Conservation (phyloP, 30 jellyfish, hydroid and myxozoan species). For the Turritopsis rubra region DNA sequence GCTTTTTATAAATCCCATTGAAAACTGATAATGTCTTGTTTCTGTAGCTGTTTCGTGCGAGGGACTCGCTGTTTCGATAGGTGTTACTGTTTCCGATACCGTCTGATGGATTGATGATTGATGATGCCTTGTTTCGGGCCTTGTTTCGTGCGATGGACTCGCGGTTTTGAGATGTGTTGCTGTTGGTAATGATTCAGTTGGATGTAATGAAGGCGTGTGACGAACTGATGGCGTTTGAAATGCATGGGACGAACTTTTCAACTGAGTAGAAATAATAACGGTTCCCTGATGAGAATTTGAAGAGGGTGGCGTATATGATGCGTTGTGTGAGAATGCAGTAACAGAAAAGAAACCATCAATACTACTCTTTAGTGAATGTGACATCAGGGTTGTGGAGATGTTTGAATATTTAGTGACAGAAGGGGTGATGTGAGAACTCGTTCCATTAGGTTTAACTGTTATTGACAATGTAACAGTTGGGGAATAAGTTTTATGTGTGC, state of each 20-base stretch:
- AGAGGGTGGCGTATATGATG: not conserved
- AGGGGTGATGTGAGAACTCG: not conserved
- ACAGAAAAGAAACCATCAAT: not conserved
- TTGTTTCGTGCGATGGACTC: no score
- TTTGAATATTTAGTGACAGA: not conserved
- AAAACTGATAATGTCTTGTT: not conserved
- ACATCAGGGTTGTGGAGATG: not conserved
- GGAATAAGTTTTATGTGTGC: no score
- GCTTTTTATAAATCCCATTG: not conserved
- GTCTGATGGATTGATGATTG: not conserved
- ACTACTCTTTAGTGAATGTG: not conserved
- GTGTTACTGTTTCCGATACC: not conserved
- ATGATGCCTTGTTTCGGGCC: not conserved
- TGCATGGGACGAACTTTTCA: not conserved
- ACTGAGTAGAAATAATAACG: not conserved
- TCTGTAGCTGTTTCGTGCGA: not conserved
- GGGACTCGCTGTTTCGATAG: not conserved
- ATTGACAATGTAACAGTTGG: not conserved
- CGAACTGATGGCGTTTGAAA: not conserved
- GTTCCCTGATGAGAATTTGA: not conserved
- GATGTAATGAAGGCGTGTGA: not conserved
- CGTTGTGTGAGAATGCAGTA: not conserved
- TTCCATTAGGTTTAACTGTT: not conserved
- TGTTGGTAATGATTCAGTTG: not conserved
- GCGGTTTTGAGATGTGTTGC: not conserved